A percentile compares a stretch with the other conserved stretches of the same genome.
These are phyloP conservation scores for Microplitis deprimator DNA, from an alignment of 2,888 invertebrate genomes.

Conservation along the genomic window DNA sequence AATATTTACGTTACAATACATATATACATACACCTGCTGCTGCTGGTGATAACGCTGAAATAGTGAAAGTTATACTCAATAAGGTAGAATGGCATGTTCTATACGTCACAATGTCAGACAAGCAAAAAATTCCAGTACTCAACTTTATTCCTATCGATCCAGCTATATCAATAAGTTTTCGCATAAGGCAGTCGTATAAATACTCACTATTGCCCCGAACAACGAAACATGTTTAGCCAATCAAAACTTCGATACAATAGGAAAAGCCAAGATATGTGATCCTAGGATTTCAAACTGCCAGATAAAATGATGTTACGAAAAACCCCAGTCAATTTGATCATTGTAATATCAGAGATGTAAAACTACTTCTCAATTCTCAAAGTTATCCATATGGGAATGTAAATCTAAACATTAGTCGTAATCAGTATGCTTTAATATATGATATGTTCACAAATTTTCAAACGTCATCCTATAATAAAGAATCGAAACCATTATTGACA, in stretches of 20 bases:
- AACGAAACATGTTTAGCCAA: too few species aligned
- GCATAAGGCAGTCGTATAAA: conserved; percentile 66
- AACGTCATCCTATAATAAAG: background rate
- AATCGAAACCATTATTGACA: conserved; percentile 5
- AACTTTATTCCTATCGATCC: conserved; percentile 39
- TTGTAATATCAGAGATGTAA: conserved; percentile 2
- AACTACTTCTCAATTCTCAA: background rate
- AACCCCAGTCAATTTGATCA: background rate
- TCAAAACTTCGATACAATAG: too few species aligned
- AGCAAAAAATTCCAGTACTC: background rate
- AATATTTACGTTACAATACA: too few species aligned
- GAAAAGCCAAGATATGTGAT: background rate
- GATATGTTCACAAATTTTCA: background rate
- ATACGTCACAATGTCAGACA: background rate
- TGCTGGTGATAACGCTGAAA: too few species aligned
- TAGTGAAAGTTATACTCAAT: too few species aligned
- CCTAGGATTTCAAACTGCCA: conserved; percentile 10
- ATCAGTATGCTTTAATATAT: conserved; percentile 6
- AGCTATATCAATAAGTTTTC: conserved; percentile 53
- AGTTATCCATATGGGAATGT: background rate
- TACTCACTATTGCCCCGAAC: conserved; percentile 61
- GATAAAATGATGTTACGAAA: background rate
- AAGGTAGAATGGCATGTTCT: background rate
- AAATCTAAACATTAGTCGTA: background rate
- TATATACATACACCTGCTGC: too few species aligned